Base-by-base conservation (phyloP, 2,888 invertebrate species). In the Plemyria rubiginata region DNA sequence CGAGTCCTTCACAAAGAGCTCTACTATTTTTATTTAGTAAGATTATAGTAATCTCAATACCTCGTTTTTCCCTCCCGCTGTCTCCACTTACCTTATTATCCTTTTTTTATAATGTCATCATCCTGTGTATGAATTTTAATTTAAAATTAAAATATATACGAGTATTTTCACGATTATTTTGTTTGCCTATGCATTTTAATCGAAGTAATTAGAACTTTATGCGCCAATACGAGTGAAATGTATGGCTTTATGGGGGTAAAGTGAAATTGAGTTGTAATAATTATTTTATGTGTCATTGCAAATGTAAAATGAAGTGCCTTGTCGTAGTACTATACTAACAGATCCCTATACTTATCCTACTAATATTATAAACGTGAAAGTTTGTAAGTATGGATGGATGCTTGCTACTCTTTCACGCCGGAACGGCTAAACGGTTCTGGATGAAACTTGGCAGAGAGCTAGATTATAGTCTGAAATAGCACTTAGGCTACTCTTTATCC, bases 181-280 rank as follows among this genome's bases (percentile, higher is more conserved):
- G 43, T 43, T 16, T 16, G 11, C 16, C 54, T 41, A 60, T 67
- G 62, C 65, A 63, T 68, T 65, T 68, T 58, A 67, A 67, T 65
- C 55, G 43, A 38, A 38, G 8, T 38, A 38, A 61, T 61, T 61
- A 61, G 41, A 29, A 57, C 52, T 12, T 54, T 41, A 41, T 40
- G 16, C 16, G 11, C n/a, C 16, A 45, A 45, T 45, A 15, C 7
- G 15, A 15, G 13, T 43, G 13, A 43, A 43, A 43, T 43, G 6
- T 8, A 43, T 45, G 11, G 8, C 16, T 45, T 45, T 45, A 45
- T 15, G 2, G 45, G 9, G 16, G 16, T 16, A 45, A 45, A 16
- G 15, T 16, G 16, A 45, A 16, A 16, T 45, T 16, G 16, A 13
- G 11, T 9, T 45, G 16, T 16, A 16, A 45, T 45, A 5, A 45